Percentiles rank a stretch among this genome's conserved stretches.
These are phyloP conservation scores for Thymallus thymallus DNA, from an alignment of 2,113 vertebrate species.

Conservation along the genomic window DNA sequence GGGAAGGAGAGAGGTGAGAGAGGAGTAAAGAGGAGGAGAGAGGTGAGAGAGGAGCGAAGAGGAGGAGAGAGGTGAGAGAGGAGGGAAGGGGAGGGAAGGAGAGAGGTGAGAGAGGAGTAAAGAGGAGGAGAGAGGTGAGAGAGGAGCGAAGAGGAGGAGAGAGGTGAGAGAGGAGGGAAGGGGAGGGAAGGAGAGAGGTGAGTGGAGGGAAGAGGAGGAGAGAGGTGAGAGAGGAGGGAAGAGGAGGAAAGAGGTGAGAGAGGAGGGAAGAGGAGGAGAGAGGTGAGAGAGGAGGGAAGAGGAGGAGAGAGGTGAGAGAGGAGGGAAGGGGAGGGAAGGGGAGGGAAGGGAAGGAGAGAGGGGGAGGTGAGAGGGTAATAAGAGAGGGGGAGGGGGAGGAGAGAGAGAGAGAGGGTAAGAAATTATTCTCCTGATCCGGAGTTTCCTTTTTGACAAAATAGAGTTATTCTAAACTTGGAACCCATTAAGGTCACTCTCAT, in stretches of 20 bases:
- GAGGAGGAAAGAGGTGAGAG: no score
- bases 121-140: neutral
- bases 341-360: neutral
- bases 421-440: conserved; percentile 25
- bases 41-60: neutral
- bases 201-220: no score
- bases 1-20: neutral
- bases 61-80: no score
- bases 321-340: neutral
- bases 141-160: no score
- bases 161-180: neutral
- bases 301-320: neutral
- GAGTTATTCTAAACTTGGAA: conserved; percentile 34
- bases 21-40: neutral
- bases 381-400: neutral
- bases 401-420: conserved; percentile 2
- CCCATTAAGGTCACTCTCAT: conserved; percentile 3
- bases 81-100: neutral
- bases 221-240: no score
- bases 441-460: conserved; percentile 35
- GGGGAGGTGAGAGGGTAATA: neutral
- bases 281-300: no score
- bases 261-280: no score
- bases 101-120: conserved; percentile 8
- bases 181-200: no score